Conservation (phyloP, 2,797 vertebrate species). For the Gymnoscopelus microlampas region DNA sequence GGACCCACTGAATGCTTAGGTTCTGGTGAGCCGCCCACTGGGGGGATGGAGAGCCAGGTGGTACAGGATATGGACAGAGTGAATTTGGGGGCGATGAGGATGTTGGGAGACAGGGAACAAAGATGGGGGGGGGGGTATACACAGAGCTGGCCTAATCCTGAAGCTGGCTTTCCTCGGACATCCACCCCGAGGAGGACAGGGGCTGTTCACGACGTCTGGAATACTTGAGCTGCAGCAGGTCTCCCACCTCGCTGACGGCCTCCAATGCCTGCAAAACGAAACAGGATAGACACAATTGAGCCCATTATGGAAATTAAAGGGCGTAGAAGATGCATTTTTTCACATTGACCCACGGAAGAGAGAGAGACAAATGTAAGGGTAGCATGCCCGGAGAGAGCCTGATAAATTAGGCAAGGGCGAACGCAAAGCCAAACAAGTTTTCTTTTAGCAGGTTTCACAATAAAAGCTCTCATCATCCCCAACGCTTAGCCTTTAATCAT, state of each 20-base stretch:
- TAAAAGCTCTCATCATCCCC: conserved; percentile 24
- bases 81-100: conserved; percentile 3
- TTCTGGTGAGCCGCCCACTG: conserved; percentile 6
- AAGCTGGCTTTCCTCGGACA: conserved; percentile 72
- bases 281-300: conserved; percentile 11
- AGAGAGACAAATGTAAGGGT: not conserved
- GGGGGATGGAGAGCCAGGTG: not conserved
- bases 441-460: conserved; percentile 5
- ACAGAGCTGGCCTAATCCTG: conserved; percentile 65
- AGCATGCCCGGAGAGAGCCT: not conserved
- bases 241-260: conserved; percentile 92
- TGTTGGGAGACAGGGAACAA: not conserved
- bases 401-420: not conserved
- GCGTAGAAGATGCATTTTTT: not conserved
- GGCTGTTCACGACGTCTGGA: conserved; percentile 83
- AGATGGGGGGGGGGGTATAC: not conserved
- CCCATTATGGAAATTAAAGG: not conserved
- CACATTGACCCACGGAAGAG: not conserved
- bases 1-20: conserved; percentile 37
- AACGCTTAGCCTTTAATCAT: conserved; percentile 36
- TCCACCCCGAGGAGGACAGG: conserved; percentile 81
- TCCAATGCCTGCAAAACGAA: conserved; percentile 84
- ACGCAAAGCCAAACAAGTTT: too few species aligned
- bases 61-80: not conserved
- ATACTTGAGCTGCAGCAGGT: conserved; percentile 93